Evolutionary conservation across 2,888 invertebrate genomes (phyloP).

Genomic region (Sminthurinus aureus): DNA sequence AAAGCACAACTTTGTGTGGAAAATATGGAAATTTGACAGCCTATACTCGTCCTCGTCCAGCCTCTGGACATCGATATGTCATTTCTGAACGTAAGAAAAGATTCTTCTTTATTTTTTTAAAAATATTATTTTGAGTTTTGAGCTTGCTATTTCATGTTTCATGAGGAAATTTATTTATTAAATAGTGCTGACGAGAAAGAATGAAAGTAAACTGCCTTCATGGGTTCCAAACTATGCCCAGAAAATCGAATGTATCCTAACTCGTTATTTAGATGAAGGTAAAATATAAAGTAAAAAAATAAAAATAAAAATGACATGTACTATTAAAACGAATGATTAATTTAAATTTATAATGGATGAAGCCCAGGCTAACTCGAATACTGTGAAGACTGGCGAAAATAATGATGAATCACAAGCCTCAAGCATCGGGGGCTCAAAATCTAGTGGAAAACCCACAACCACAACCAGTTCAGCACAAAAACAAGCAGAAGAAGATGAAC

Average conservation of each 20-base stretch:
- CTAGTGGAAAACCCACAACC: neutral
- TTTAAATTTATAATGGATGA: too few relatives aligned
- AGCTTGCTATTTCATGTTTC: too few relatives aligned
- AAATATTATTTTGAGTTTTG: too few relatives aligned
- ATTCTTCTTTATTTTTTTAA: neutral
- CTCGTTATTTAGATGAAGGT: neutral
- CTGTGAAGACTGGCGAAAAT: neutral
- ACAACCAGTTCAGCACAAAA: neutral
- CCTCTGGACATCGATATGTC: conserved; percentile 27
- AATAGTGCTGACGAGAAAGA: neutral
- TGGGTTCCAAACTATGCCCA: conserved; percentile 24
- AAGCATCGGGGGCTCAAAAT: neutral
- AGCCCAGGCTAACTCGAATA: neutral
- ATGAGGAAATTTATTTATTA: too few relatives aligned
- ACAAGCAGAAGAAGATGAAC: neutral
- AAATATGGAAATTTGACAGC: conserved; percentile 16
- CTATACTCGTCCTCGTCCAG: neutral
- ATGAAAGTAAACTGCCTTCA: conserved; percentile 19
- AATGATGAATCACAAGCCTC: too few relatives aligned
- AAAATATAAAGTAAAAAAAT: too few relatives aligned
- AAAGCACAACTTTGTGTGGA: conserved; percentile 9
- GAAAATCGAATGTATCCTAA: conserved; percentile 8
- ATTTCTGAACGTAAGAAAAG: conserved; percentile 3
- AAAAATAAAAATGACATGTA: too few relatives aligned
- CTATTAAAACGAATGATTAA: too few relatives aligned